A percentile compares a stretch with the other conserved stretches of the same genome.
phyloP scores from a whole-genome alignment of 1,140 invertebrate genomes.

The Parapsyche elsis region DNA sequence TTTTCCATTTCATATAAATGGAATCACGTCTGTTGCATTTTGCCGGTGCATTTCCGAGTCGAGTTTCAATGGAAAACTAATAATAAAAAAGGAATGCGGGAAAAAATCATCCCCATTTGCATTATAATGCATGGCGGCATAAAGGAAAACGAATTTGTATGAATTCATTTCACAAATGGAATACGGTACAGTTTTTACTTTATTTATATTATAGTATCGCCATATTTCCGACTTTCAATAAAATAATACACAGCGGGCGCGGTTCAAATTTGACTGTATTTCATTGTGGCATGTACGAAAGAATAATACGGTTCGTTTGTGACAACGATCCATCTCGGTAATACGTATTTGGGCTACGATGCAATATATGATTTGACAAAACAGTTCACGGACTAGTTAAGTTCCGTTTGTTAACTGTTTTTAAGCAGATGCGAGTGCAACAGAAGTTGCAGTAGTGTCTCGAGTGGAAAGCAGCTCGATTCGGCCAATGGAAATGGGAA shows the following conservation, averaged over 20 bases:
- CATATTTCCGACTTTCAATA: neutral
- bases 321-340: no score
- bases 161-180: conserved; percentile 50
- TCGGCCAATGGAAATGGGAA: neutral
- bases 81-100: conserved; percentile 5
- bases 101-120: conserved; percentile 49
- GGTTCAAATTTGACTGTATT: neutral
- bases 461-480: no score
- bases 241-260: neutral
- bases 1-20: conserved; percentile 22
- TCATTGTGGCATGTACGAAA: no score
- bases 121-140: conserved; percentile 48
- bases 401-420: no score
- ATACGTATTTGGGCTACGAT: no score
- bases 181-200: neutral
- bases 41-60: neutral
- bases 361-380: no score
- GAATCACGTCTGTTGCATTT: conserved; percentile 36
- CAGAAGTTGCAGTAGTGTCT: neutral
- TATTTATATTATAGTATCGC: no score
- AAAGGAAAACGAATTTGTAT: conserved; percentile 51
- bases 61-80: conserved; percentile 7
- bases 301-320: no score
- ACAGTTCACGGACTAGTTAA: no score
- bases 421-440: neutral